These are phyloP conservation scores for Gambelia wislizenii DNA, from an alignment of 2,797 vertebrate species.

Conservation along the genomic window DNA sequence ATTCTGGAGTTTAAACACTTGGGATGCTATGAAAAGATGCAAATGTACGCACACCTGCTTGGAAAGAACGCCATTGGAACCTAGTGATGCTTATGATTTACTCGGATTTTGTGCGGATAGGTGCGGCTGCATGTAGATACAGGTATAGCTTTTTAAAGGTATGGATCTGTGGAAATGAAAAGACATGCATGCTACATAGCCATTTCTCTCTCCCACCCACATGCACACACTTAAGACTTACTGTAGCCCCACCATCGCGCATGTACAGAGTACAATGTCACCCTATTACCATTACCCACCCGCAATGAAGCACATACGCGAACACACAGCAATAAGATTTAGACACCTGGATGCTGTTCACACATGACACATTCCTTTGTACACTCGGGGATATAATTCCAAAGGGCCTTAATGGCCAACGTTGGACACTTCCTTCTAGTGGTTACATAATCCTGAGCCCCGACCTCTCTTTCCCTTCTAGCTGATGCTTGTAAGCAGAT, in stretches of 20 bases:
- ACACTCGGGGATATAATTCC: background rate
- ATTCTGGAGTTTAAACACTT: background rate
- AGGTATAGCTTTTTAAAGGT: background rate
- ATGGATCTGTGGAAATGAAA: background rate
- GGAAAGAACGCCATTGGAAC: background rate
- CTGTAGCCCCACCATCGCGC: background rate
- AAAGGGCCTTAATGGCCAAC: slow-evolving; percentile 10
- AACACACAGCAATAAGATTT: background rate
- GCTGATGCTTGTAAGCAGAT: slow-evolving; percentile 48
- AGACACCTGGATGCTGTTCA: background rate
- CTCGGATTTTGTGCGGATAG: no score
- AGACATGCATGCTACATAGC: background rate
- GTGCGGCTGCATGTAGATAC: background rate
- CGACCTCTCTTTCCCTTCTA: accelerated
- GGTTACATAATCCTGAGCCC: background rate
- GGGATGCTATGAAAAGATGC: background rate
- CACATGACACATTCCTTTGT: background rate
- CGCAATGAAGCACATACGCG: background rate
- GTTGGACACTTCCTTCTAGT: background rate
- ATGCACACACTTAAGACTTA: no score
- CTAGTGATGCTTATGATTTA: background rate
- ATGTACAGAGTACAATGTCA: background rate
- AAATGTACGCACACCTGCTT: background rate
- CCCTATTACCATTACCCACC: no score
- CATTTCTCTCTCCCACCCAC: background rate